A percentile compares a stretch with the other conserved stretches of the same genome.
Conservation (phyloP, 2,113 vertebrate species). For the Cololabis saira region DNA sequence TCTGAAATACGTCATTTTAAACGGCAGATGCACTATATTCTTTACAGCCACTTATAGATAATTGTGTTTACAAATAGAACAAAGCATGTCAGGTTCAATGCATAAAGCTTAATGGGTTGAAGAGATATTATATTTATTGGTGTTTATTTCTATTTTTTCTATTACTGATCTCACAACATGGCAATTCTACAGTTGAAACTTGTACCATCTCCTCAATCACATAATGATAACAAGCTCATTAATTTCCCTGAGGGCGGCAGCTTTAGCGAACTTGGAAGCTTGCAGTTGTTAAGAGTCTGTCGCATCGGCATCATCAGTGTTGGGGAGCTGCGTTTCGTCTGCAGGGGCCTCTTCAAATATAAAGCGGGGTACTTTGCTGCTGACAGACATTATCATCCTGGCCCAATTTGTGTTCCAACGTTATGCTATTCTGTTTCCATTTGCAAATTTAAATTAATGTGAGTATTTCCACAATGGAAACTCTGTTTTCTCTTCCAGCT, state of each 20-base stretch:
- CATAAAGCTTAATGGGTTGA: neutral
- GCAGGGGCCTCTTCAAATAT: neutral
- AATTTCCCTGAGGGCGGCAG: neutral
- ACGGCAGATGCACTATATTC: no score
- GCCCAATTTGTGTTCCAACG: neutral
- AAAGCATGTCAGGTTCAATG: neutral
- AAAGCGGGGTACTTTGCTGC: neutral
- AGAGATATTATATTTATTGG: neutral
- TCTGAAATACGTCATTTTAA: neutral
- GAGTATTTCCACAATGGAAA: neutral
- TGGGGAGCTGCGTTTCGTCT: neutral
- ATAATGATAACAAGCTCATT: conserved; percentile 4
- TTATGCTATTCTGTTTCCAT: neutral
- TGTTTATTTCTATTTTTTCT: no score
- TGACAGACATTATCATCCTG: neutral
- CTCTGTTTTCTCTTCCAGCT: neutral
- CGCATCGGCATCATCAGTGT: neutral
- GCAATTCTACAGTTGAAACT: neutral
- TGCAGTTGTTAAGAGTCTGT: neutral
- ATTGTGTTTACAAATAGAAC: neutral
- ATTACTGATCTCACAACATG: neutral
- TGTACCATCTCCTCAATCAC: neutral
- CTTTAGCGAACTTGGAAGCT: neutral
- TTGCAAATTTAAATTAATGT: neutral
- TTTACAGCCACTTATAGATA: neutral